phyloP scores from a whole-genome alignment of 2,113 vertebrate genomes.

The Podilymbus podiceps region DNA sequence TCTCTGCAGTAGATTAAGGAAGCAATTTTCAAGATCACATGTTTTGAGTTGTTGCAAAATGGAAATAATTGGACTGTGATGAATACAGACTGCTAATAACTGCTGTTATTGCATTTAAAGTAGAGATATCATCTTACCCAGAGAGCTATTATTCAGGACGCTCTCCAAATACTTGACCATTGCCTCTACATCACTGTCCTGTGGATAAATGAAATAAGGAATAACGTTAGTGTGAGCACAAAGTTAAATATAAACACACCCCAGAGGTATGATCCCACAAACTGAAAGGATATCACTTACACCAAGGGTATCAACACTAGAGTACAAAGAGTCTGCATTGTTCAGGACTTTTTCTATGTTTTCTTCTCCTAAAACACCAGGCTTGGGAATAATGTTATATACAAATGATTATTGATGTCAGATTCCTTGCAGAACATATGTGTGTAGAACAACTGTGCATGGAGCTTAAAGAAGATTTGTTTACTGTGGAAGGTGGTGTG shows the following conservation, averaged over 20 bases:
- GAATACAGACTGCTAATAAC: neutral
- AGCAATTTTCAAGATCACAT: neutral
- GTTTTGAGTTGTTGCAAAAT: neutral
- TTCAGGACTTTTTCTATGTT: neutral
- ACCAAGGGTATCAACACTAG: neutral
- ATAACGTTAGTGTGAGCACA: neutral
- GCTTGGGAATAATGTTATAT: neutral
- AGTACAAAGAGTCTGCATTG: neutral
- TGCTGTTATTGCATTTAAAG: neutral
- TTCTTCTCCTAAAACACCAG: neutral
- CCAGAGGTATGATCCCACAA: neutral
- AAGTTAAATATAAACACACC: neutral
- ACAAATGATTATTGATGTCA: neutral
- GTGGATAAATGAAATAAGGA: slow-evolving; percentile 1
- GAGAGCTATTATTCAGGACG: slow-evolving; percentile 66
- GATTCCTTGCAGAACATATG: neutral
- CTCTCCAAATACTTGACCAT: slow-evolving; percentile 82
- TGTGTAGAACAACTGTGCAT: neutral
- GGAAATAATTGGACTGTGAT: neutral
- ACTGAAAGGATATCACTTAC: neutral
- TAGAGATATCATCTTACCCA: slow-evolving; percentile 53
- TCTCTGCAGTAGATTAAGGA: neutral
- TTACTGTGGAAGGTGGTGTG: neutral
- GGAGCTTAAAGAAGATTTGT: neutral
- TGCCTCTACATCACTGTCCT: slow-evolving; percentile 84